Conservation (phyloP, 2,113 vertebrate species). For the Microtus oregoni region DNA sequence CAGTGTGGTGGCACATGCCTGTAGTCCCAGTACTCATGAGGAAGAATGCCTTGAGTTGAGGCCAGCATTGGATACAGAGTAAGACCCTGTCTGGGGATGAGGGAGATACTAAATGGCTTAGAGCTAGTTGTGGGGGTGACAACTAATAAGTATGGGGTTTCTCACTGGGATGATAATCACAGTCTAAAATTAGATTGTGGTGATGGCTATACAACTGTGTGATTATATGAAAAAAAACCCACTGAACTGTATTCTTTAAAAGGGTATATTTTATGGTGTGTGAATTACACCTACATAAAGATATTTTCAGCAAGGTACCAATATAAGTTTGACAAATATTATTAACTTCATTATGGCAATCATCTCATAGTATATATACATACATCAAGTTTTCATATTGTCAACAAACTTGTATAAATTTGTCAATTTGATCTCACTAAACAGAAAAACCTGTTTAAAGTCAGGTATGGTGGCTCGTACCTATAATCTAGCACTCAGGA, state of each 20-base stretch:
- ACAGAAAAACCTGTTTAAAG: neutral
- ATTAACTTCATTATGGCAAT: neutral
- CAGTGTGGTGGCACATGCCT: neutral
- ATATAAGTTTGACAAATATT: neutral
- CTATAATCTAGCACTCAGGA: neutral
- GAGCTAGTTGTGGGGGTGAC: neutral
- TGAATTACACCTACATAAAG: neutral
- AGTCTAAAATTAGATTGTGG: constrained; percentile 48
- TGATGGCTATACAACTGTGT: neutral
- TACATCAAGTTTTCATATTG: neutral
- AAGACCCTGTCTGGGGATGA: neutral
- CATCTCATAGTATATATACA: neutral
- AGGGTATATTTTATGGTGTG: neutral
- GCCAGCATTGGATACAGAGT: neutral
- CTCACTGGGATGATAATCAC: neutral
- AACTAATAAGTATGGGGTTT: constrained; percentile 10
- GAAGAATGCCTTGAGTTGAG: neutral
- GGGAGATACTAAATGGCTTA: constrained; percentile 7
- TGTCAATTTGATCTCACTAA: neutral
- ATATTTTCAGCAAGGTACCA: neutral
- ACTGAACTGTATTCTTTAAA: constrained; percentile 12
- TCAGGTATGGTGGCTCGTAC: neutral
- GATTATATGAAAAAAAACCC: constrained; percentile 39
- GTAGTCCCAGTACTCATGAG: neutral
- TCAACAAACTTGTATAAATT: neutral